Evolutionary conservation across 2,888 invertebrate genomes (phyloP).

Genomic region (Pyrochroa serraticornis): DNA sequence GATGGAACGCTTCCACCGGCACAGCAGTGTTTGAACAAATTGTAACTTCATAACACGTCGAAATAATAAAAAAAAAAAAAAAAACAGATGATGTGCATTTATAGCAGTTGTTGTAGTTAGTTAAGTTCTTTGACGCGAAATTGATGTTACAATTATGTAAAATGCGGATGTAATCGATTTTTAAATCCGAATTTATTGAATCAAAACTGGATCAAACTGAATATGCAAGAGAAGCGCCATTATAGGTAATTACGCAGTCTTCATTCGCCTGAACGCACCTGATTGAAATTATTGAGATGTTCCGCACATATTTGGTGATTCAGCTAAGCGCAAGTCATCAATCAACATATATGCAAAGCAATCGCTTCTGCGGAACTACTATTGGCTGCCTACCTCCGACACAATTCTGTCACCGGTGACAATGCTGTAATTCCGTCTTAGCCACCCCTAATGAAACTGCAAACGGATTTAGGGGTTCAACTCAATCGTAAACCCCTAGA

Average conservation of each 20-base stretch:
- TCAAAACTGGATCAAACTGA: constrained; percentile 4
- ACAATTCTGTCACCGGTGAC: constrained; percentile 25
- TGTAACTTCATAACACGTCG: no score
- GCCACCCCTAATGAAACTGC: constrained; percentile 27
- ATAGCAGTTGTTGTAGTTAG: constrained; percentile 7
- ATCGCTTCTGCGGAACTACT: constrained; percentile 21
- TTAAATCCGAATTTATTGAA: constrained; percentile 13
- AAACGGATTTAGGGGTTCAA: constrained; percentile 24
- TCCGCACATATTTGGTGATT: constrained; percentile 24
- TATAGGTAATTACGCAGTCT: constrained; percentile 9
- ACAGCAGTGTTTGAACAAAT: no score
- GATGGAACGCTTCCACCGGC: no score
- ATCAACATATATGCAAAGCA: constrained; percentile 30
- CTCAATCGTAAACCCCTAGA: constrained; percentile 18
- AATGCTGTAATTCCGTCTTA: constrained; percentile 22
- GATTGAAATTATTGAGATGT: constrained; percentile 29
- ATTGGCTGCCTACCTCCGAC: constrained; percentile 9
- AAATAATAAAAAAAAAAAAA: background rate
- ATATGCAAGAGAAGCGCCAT: constrained; percentile 10
- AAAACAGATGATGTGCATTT: constrained; percentile 16
- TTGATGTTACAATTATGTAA: constrained; percentile 9
- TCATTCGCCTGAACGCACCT: constrained; percentile 11
- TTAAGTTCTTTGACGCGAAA: constrained; percentile 8
- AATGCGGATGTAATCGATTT: constrained; percentile 11
- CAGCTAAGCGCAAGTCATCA: constrained; percentile 26